Evolutionary conservation across 2,888 invertebrate genomes (phyloP).

Genomic region (Meteorus cinctellus): DNA sequence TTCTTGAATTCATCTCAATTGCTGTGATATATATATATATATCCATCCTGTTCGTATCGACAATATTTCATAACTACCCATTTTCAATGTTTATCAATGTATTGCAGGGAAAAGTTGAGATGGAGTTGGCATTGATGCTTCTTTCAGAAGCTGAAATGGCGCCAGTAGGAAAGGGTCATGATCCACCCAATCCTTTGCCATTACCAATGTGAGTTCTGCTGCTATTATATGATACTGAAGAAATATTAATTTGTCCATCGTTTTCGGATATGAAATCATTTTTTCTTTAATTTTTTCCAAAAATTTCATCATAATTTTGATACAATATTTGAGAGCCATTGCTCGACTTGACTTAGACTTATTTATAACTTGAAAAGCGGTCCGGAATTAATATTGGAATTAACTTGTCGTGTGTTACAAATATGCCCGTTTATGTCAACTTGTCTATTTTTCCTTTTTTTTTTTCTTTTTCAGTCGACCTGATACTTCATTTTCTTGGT

Average conservation of each 20-base stretch:
- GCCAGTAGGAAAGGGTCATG: slow-evolving; percentile 81
- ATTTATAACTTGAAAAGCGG: too few species aligned
- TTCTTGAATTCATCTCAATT: not conserved
- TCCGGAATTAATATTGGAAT: too few species aligned
- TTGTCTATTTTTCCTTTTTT: not conserved
- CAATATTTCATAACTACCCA: too few species aligned
- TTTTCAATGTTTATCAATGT: not conserved
- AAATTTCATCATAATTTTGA: too few species aligned
- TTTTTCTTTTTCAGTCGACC: slow-evolving; percentile 75
- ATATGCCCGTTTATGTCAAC: too few species aligned
- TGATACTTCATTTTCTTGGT: slow-evolving; percentile 78
- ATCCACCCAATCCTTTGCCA: slow-evolving; percentile 78
- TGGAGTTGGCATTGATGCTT: slow-evolving; percentile 79
- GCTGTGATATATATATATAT: not conserved
- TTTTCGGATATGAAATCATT: slow-evolving; percentile 11
- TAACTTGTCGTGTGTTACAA: too few species aligned
- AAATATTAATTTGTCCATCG: not conserved
- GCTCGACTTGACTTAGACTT: too few species aligned
- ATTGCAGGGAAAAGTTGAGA: slow-evolving; percentile 81
- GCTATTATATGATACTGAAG: not conserved
- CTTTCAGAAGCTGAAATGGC: slow-evolving; percentile 77
- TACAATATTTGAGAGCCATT: too few species aligned
- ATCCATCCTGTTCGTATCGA: not conserved
- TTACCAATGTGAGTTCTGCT: slow-evolving; percentile 77
- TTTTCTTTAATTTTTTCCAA: not conserved